phyloP scores from a whole-genome alignment of 2,113 vertebrate genomes.

The Trogon surrucura region DNA sequence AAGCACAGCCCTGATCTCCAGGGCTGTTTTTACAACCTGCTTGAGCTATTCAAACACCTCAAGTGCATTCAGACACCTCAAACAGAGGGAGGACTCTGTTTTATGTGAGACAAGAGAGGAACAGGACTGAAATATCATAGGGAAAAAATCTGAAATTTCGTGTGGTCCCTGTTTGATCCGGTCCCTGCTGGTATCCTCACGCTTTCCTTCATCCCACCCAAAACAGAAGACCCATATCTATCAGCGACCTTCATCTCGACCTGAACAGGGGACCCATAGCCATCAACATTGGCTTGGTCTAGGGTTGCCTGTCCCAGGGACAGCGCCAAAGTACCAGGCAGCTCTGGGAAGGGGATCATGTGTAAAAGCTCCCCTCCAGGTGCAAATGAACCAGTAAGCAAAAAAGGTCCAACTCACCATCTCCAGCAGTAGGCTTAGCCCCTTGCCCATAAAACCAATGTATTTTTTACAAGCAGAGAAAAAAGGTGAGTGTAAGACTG shows the following conservation, averaged over 20 bases:
- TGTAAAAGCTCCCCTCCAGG: background rate
- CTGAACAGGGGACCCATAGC: background rate
- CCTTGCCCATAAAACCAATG: background rate
- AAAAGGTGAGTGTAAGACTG: background rate
- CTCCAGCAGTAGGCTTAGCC: background rate
- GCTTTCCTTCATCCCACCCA: background rate
- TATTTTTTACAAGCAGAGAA: background rate
- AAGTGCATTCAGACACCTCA: background rate
- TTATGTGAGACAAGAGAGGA: rapidly evolving
- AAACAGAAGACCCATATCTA: background rate
- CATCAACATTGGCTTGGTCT: rapidly evolving
- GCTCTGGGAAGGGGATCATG: no score
- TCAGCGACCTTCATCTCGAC: background rate
- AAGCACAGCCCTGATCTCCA: background rate
- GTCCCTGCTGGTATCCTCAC: background rate
- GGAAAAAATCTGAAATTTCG: background rate
- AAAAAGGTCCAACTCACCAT: background rate
- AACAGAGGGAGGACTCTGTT: background rate
- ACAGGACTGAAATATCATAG: background rate
- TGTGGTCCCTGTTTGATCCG: background rate
- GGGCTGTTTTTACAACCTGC: background rate
- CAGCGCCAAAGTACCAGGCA: background rate
- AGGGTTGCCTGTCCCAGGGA: background rate
- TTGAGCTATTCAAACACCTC: background rate
- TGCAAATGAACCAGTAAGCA: background rate